These are phyloP conservation scores for Pogonomyrmex barbatus DNA, from an alignment of 1,140 invertebrate genomes.

Conservation along the genomic window DNA sequence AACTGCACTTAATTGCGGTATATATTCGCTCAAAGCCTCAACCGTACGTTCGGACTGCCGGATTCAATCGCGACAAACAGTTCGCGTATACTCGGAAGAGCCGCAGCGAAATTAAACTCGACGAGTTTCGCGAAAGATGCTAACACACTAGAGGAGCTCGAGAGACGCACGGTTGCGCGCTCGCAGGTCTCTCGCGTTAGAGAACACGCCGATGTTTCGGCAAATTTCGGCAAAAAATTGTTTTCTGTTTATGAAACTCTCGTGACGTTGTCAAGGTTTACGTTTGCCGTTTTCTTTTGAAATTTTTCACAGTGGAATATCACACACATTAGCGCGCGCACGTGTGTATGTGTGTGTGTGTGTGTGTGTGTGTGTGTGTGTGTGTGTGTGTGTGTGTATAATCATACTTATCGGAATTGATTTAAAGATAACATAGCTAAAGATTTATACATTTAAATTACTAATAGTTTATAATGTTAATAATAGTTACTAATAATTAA, in stretches of 20 bases:
- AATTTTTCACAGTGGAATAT: neutral
- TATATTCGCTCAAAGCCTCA: neutral
- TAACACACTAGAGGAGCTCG: neutral
- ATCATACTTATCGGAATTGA: constrained; percentile 20
- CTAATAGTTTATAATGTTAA: constrained; percentile 6
- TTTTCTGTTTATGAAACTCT: too few species aligned
- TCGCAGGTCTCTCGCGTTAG: neutral
- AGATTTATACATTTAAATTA: constrained; percentile 28
- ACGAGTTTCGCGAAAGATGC: neutral
- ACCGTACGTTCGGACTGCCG: neutral
- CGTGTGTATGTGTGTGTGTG: too few species aligned
- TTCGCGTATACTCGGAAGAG: neutral
- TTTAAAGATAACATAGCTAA: constrained; percentile 49
- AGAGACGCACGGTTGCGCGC: neutral
- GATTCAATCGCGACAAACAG: neutral
- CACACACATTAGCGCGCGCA: neutral
- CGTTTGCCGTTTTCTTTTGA: neutral
- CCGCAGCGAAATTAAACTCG: neutral
- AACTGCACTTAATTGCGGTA: neutral
- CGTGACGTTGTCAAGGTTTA: neutral
- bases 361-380: too few species aligned
- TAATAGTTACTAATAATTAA: too few species aligned
- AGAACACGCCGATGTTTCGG: neutral
- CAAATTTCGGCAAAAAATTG: neutral
- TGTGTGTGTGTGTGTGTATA: too few species aligned